These are phyloP conservation scores for Odocoileus virginianus DNA, from an alignment of 2,113 vertebrate species.

Conservation along the genomic window DNA sequence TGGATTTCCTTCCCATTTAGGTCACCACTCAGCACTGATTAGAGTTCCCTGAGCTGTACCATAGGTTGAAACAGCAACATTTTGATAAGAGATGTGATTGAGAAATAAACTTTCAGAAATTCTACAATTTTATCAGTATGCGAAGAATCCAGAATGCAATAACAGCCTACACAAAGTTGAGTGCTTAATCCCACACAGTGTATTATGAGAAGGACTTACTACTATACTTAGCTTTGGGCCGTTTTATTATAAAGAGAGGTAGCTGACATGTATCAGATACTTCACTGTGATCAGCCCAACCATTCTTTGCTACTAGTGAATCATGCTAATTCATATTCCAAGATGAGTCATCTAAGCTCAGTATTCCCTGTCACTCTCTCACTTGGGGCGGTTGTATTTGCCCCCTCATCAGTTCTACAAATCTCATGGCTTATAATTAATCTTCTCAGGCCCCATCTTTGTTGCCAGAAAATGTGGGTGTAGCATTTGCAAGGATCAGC, in stretches of 20 bases:
- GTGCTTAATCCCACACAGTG: neutral
- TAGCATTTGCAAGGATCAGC: neutral
- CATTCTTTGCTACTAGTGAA: neutral
- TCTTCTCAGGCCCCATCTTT: neutral
- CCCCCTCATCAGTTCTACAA: neutral
- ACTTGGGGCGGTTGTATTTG: neutral
- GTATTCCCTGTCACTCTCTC: neutral
- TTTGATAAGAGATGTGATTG: neutral
- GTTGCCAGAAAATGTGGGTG: neutral
- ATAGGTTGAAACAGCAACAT: neutral
- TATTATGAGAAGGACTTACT: neutral
- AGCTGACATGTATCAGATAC: neutral
- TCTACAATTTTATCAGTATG: neutral
- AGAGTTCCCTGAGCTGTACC: neutral
- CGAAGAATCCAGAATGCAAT: neutral
- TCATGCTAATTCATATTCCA: neutral
- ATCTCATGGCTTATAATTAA: neutral
- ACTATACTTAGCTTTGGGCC: neutral
- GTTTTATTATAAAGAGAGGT: neutral
- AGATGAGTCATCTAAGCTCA: neutral
- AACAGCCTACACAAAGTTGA: neutral
- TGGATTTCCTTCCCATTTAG: neutral
- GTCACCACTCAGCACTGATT: neutral
- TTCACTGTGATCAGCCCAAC: neutral
- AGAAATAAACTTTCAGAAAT: conserved; percentile 13